A percentile compares a stretch with the other conserved stretches of the same genome.
Evolutionary conservation across 1,140 invertebrate species (phyloP).

Genomic region (Drosophila suzukii): DNA sequence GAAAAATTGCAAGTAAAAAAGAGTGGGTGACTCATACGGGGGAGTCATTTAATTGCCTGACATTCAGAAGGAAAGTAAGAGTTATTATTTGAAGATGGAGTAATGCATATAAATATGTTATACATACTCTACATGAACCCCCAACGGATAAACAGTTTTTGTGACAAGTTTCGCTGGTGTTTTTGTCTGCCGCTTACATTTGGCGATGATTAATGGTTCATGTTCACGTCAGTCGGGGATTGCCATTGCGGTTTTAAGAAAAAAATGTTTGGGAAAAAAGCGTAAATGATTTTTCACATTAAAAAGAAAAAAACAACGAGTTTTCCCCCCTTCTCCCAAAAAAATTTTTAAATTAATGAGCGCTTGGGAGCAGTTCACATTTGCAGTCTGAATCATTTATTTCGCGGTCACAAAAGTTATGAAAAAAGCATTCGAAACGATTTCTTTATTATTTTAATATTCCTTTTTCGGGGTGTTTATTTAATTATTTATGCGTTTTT

Average conservation of each 20-base stretch:
- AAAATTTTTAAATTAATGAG: conserved; percentile 62
- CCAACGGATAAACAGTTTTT: not conserved
- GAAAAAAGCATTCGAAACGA: conserved; percentile 27
- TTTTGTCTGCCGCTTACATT: conserved; percentile 43
- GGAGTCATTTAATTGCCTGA: conserved; percentile 61
- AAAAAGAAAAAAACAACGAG: conserved; percentile 8
- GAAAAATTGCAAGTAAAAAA: conserved; percentile 66
- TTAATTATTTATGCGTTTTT: conserved; percentile 34
- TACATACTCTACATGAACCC: not conserved
- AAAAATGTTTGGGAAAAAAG: conserved; percentile 52
- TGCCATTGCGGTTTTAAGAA: conserved; percentile 54
- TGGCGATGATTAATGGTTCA: conserved; percentile 49
- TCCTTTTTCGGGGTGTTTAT: conserved; percentile 25
- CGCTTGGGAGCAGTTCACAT: conserved; percentile 49
- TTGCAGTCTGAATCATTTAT: conserved; percentile 49
- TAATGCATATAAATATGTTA: conserved; percentile 51
- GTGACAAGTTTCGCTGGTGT: conserved; percentile 40
- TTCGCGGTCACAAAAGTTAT: conserved; percentile 44
- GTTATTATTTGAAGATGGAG: conserved; percentile 52
- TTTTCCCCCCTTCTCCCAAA: conserved; percentile 9
- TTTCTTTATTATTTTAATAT: conserved; percentile 40
- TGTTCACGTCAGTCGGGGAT: conserved; percentile 29
- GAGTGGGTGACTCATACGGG: conserved; percentile 46
- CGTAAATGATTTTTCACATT: conserved; percentile 59
- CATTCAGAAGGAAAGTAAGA: conserved; percentile 63